Evolutionary conservation across 2,888 invertebrate species (phyloP), one percentile per base, ranked within the genome.

Genomic region (Eudemis profundana): DNA sequence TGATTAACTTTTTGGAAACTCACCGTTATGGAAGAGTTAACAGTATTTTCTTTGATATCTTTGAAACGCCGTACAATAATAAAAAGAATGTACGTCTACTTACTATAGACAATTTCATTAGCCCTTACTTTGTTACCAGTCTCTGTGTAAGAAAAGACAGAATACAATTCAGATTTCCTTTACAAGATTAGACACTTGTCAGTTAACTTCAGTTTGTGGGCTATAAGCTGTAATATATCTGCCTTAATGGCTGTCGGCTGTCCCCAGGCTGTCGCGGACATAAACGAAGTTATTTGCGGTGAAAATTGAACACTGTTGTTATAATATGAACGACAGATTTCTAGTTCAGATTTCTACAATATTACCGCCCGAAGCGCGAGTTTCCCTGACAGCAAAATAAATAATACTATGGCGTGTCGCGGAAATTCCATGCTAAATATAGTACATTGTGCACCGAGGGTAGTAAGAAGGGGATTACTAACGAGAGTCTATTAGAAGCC

Each of bases 301-400:
- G 76, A 75, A 82, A 78, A 81, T 78, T 79, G 76, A 81, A 74
- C 74, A 78, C 78, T 68, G 75, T 71, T 73, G 76, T 81, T 77
- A 81, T 74, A 74, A 72, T 75, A 64, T 67, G 70, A 73, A 72
- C 65, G 68, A 69, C 70, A 68, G 69, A 70, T 75, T 75, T 74
- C 73, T 74, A 73, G 73, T 70, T 71, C 69, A 70, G 42, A 73
- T 87, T 86, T 87, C 87, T 86, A 85, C 72, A 79, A 86, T 83
- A 87, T 87, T 84, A 76, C 76, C 73, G 77, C 78, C 75, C 72
- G 61, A 66, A 70, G 74, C 71, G 70, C 61, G 68, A 67, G 72
- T 79, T 80, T 79, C 73, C 78, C 75, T 76, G 69, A 61, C 40
- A 38, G 53, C 5, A 4, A 17, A 54, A 27, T 8, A 5, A 8